These are phyloP conservation scores for Muscicapa comitata DNA, from an alignment of 2,797 vertebrate species.

Conservation along the genomic window DNA sequence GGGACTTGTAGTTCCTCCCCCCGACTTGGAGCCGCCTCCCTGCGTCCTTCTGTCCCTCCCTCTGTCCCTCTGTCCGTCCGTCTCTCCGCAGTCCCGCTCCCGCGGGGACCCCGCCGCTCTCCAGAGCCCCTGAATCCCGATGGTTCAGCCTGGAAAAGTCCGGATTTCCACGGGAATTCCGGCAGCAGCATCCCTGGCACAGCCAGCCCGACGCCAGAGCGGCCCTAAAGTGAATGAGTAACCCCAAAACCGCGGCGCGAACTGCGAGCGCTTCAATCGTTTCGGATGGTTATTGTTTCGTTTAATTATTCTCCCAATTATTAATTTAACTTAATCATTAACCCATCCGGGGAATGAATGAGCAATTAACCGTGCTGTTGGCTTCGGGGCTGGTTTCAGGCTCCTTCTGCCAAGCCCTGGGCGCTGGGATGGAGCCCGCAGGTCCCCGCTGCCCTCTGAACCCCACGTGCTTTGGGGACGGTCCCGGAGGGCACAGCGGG, in stretches of 20 bases:
- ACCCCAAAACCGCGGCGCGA: neutral
- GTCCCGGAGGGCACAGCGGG: neutral
- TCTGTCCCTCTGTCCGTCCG: neutral
- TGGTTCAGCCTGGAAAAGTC: neutral
- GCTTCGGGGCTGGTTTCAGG: neutral
- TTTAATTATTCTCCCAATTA: slow-evolving; percentile 62
- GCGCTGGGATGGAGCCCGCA: fast-evolving
- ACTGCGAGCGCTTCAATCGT: neutral
- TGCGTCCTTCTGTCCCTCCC: neutral
- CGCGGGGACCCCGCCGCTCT: neutral
- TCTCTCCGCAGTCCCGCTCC: neutral
- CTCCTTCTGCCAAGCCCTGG: too few species aligned
- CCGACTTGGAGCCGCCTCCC: neutral
- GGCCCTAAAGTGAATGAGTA: neutral
- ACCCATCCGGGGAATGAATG: neutral
- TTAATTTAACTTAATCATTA: slow-evolving; percentile 63
- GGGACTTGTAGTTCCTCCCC: slow-evolving; percentile 40
- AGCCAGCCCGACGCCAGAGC: too few species aligned
- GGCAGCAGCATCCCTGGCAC: neutral
- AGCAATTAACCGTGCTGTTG: neutral
- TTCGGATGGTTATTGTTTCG: neutral
- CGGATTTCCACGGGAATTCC: too few species aligned
- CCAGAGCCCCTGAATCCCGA: too few species aligned
- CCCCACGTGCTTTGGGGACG: fast-evolving
- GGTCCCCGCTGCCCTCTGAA: fast-evolving